phyloP scores from a whole-genome alignment of 2,113 vertebrate genomes.

The Poecilia latipinna region DNA sequence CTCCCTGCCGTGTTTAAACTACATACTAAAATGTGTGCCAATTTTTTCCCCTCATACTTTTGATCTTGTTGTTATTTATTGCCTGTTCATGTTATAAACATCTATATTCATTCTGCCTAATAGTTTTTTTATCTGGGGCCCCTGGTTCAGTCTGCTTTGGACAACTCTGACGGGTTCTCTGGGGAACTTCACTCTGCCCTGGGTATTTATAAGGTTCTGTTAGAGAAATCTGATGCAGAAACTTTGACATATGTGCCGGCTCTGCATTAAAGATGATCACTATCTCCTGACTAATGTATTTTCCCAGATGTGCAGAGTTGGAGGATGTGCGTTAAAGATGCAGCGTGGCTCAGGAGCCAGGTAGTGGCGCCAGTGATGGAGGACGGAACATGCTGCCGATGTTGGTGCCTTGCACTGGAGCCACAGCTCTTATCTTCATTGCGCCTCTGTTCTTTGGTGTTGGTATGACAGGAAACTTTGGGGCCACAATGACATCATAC shows the following conservation, averaged over 20 bases:
- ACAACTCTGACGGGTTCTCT: slow-evolving; percentile 67
- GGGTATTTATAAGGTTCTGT: slow-evolving; percentile 43
- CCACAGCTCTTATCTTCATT: slow-evolving; percentile 77
- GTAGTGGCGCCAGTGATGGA: slow-evolving; percentile 85
- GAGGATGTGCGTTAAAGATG: slow-evolving; percentile 76
- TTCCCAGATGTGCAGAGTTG: slow-evolving; percentile 77
- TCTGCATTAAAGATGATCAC: slow-evolving; percentile 19
- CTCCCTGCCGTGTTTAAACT: slow-evolving; percentile 22
- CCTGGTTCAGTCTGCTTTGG: slow-evolving; percentile 34
- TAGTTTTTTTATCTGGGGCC: slow-evolving; percentile 54
- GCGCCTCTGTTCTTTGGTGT: slow-evolving; percentile 84
- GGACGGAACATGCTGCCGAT: slow-evolving; percentile 84
- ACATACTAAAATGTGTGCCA: not conserved
- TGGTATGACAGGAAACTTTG: slow-evolving; percentile 15
- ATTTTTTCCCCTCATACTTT: slow-evolving; percentile 1
- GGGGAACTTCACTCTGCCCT: slow-evolving; percentile 75
- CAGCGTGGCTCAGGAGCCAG: slow-evolving; percentile 86
- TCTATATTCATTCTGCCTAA: slow-evolving; percentile 17
- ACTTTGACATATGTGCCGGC: slow-evolving; percentile 22
- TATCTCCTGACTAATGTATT: slow-evolving; percentile 14
- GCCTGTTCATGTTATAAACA: slow-evolving; percentile 10
- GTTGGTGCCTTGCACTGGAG: slow-evolving; percentile 80
- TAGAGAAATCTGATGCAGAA: not conserved
- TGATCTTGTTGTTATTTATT: slow-evolving; percentile 5
- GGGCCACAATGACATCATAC: not conserved